Percentiles rank a stretch among this genome's conserved stretches.
Conservation (phyloP, 2,113 vertebrate genomes). For the Arenaria interpres region DNA sequence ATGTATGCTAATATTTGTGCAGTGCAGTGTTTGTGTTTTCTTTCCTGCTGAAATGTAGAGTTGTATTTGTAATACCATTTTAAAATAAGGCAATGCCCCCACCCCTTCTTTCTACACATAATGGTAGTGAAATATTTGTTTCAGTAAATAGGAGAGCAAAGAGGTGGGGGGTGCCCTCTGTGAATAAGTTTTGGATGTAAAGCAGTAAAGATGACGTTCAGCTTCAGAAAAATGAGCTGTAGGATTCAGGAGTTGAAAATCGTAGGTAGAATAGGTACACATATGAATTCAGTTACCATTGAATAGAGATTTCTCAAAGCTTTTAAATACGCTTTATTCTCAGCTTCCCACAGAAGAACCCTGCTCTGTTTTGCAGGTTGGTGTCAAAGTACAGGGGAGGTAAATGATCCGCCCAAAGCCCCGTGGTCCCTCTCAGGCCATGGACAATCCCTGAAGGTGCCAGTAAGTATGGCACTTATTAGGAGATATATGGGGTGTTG, state of each 20-base stretch:
- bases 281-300: neutral
- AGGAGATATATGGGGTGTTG: neutral
- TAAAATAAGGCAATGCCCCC: neutral
- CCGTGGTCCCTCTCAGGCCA: neutral
- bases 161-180: neutral
- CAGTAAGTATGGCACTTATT: neutral
- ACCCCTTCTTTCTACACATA: neutral
- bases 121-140: neutral
- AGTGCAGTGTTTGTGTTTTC: neutral
- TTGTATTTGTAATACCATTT: neutral
- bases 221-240: neutral
- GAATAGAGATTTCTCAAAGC: neutral
- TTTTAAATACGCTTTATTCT: neutral
- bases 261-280: neutral
- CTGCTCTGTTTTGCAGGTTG: neutral
- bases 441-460: neutral
- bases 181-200: neutral
- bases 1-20: neutral
- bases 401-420: neutral
- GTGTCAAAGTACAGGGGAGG: neutral
- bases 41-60: neutral
- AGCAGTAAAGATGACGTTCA: neutral
- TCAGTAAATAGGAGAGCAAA: neutral
- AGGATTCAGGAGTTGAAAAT: neutral
- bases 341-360: neutral